These are phyloP conservation scores for Poeciliopsis prolifica DNA, from an alignment of 2,113 vertebrate species.

Conservation along the genomic window DNA sequence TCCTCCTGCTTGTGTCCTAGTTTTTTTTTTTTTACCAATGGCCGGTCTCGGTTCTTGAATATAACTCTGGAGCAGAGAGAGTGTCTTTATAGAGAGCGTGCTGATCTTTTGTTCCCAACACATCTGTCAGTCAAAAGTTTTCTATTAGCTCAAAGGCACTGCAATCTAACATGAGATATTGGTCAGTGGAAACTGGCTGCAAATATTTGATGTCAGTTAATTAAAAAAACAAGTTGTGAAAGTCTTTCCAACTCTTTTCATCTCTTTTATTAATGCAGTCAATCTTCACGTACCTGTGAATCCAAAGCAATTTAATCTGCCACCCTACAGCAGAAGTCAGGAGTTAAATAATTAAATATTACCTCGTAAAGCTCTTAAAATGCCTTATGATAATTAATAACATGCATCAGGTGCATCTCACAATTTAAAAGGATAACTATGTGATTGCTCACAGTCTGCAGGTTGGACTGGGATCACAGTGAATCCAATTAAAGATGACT, in stretches of 20 bases:
- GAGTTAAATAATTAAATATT: background rate
- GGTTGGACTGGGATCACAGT: conserved; percentile 19
- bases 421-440: background rate
- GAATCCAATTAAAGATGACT: conserved; percentile 49
- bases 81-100: background rate
- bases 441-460: background rate
- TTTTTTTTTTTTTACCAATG: conserved; percentile 24
- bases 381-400: too few relatives aligned
- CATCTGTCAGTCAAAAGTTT: background rate
- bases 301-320: background rate
- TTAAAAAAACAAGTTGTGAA: background rate
- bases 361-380: background rate
- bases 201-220: background rate
- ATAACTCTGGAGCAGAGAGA: background rate
- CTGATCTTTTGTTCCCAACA: background rate
- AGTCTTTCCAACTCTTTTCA: background rate
- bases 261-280: background rate
- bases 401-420: too few relatives aligned
- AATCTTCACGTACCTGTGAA: background rate
- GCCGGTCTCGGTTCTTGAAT: background rate
- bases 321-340: background rate
- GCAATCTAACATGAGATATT: background rate
- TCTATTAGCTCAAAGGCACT: background rate
- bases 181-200: background rate
- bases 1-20: conserved; percentile 21